Percentiles rank a stretch among this genome's conserved stretches.
These are phyloP conservation scores for Arrhopalites spinosus DNA, from an alignment of 2,888 invertebrate species.

Conservation along the genomic window DNA sequence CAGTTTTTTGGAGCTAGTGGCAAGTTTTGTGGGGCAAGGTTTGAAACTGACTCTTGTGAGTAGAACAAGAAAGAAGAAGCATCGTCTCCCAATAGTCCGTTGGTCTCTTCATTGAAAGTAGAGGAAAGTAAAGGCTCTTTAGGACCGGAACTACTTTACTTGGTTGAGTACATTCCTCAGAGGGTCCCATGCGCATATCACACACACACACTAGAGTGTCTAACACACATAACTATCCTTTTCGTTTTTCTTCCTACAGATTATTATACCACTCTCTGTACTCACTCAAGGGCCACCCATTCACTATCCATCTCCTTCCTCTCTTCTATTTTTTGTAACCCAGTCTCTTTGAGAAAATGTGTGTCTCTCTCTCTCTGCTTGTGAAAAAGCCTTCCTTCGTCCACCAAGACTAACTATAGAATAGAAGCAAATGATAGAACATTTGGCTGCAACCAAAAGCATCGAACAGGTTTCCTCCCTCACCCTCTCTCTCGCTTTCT, in stretches of 20 bases:
- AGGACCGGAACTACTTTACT: slow-evolving; percentile 20
- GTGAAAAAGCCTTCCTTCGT: not conserved
- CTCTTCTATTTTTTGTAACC: not conserved
- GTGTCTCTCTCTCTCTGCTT: not conserved
- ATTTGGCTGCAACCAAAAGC: not conserved
- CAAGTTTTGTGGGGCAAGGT: no score
- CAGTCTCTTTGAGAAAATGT: not conserved
- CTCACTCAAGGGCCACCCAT: slow-evolving; percentile 34
- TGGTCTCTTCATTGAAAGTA: not conserved
- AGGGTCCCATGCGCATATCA: slow-evolving; percentile 30
- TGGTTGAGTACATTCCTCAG: slow-evolving; percentile 19
- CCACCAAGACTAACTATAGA: no score
- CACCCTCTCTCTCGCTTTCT: slow-evolving; percentile 23
- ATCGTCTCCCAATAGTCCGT: no score
- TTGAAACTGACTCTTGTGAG: no score
- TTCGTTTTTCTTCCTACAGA: not conserved
- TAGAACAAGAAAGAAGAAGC: no score
- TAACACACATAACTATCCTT: not conserved
- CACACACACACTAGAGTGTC: slow-evolving; percentile 5
- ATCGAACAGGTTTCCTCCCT: slow-evolving; percentile 27
- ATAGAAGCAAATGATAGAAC: no score
- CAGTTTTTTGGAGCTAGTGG: not conserved
- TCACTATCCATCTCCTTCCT: slow-evolving; percentile 30
- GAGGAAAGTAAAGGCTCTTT: slow-evolving; percentile 20
- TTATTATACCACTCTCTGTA: slow-evolving; percentile 1